phyloP scores from a whole-genome alignment of 1,140 invertebrate genomes.

The Diachasma alloeum region DNA sequence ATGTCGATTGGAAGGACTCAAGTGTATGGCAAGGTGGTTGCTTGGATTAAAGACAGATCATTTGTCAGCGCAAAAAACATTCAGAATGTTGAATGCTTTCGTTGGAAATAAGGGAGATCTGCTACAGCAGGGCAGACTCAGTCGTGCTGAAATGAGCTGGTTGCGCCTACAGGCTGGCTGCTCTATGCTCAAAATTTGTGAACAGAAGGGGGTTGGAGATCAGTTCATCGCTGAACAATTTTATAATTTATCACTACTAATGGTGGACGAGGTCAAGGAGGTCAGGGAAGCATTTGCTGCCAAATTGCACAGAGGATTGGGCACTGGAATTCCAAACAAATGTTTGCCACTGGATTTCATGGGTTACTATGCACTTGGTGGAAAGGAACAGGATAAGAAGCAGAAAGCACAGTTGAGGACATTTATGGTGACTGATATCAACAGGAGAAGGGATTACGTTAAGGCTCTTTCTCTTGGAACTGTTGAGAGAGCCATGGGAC shows the following conservation, averaged over 20 bases:
- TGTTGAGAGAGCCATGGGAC: conserved; percentile 67
- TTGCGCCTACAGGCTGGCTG: conserved; percentile 89
- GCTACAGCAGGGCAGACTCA: conserved; percentile 77
- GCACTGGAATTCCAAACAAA: conserved; percentile 83
- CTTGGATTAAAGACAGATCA: conserved; percentile 89
- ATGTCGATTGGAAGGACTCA: conserved; percentile 93
- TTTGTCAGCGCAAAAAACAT: conserved; percentile 91
- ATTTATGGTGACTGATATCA: conserved; percentile 87
- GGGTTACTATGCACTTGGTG: conserved; percentile 91
- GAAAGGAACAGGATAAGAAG: conserved; percentile 83
- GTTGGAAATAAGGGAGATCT: conserved; percentile 90
- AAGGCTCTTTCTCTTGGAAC: conserved; percentile 75
- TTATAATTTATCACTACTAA: conserved; percentile 89
- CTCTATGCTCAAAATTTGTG: conserved; percentile 95
- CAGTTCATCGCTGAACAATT: conserved; percentile 95
- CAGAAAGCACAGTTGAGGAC: conserved; percentile 74
- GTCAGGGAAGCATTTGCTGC: conserved; percentile 89
- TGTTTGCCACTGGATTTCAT: conserved; percentile 96
- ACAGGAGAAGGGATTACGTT: conserved; percentile 89
- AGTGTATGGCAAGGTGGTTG: conserved; percentile 96
- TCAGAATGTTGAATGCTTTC: conserved; percentile 90
- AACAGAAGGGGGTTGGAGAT: conserved; percentile 94
- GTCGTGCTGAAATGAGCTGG: conserved; percentile 90
- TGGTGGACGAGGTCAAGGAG: conserved; percentile 89
- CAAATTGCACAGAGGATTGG: conserved; percentile 91